Percentiles rank a stretch among this genome's conserved stretches.
Conservation (phyloP, 1,140 invertebrate species). For the Cataglyphis hispanica region DNA sequence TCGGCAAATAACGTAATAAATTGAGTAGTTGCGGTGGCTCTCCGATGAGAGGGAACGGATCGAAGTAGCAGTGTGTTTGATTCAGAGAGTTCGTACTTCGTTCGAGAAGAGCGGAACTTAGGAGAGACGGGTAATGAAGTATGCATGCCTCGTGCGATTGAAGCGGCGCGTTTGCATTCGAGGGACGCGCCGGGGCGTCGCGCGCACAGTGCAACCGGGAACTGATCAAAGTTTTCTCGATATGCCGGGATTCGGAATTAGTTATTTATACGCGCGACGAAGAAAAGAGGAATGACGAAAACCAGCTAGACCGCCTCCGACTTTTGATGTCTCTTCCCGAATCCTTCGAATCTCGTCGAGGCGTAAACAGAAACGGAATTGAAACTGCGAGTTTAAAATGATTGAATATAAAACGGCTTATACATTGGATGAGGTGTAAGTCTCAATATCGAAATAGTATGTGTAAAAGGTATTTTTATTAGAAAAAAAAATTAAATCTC, state of each 20-base stretch:
- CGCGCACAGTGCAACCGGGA: constrained; percentile 60
- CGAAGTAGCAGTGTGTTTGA: constrained; percentile 50
- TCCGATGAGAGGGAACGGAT: constrained; percentile 29
- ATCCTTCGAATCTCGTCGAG: background rate
- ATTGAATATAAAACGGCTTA: background rate
- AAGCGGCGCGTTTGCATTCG: constrained; percentile 58
- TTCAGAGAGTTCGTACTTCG: constrained; percentile 56
- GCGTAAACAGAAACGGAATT: background rate
- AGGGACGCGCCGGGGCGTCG: constrained; percentile 36
- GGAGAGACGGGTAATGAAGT: constrained; percentile 78
- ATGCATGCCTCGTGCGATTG: constrained; percentile 77
- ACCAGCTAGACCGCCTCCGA: constrained; percentile 22
- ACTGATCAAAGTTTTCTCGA: constrained; percentile 83
- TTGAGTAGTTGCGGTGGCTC: constrained; percentile 10
- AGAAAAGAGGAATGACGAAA: constrained; percentile 56
- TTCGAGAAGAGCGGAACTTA: constrained; percentile 51
- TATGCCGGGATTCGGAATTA: constrained; percentile 80
- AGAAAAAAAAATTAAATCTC: no score
- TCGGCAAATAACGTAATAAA: constrained; percentile 18
- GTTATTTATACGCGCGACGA: constrained; percentile 78
- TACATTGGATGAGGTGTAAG: no score
- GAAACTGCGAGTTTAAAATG: background rate
- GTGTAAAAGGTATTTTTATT: no score
- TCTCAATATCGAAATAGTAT: no score
- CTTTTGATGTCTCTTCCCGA: constrained; percentile 29